Conservation (phyloP, 2,797 vertebrate genomes). For the Epinephelus malabaricus region DNA sequence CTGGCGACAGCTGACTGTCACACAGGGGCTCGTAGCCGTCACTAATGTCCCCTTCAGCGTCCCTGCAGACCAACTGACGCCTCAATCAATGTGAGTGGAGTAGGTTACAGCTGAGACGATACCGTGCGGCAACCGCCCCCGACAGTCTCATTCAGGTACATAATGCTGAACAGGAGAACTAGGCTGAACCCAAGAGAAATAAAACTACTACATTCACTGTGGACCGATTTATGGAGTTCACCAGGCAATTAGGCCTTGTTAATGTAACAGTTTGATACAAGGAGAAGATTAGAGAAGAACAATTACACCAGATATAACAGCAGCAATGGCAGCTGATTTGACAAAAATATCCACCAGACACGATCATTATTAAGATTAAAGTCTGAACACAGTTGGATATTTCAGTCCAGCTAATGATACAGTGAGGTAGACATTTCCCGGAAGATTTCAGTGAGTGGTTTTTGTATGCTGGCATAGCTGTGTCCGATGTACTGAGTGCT, state of each 20-base stretch:
- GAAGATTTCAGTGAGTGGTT: neutral
- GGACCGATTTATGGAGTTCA: conserved; percentile 7
- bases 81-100: conserved; percentile 16
- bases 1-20: conserved; percentile 24
- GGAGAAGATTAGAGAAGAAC: neutral
- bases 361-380: conserved; percentile 9
- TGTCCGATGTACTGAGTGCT: neutral
- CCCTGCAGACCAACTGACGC: conserved; percentile 21
- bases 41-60: conserved; percentile 33
- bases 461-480: neutral
- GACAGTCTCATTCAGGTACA: conserved; percentile 14
- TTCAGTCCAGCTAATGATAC: neutral
- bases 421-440: neutral
- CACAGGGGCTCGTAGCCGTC: conserved; percentile 1
- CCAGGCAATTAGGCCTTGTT: neutral
- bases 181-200: conserved; percentile 10
- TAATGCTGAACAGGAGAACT: neutral
- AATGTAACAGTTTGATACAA: conserved; percentile 9
- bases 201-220: neutral
- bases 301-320: conserved; percentile 8
- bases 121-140: too few species aligned
- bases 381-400: neutral
- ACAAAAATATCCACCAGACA: neutral
- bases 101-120: conserved; percentile 19
- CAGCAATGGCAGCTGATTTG: neutral